phyloP scores from a whole-genome alignment of 1,140 invertebrate genomes.

The Sycophila sp. region DNA sequence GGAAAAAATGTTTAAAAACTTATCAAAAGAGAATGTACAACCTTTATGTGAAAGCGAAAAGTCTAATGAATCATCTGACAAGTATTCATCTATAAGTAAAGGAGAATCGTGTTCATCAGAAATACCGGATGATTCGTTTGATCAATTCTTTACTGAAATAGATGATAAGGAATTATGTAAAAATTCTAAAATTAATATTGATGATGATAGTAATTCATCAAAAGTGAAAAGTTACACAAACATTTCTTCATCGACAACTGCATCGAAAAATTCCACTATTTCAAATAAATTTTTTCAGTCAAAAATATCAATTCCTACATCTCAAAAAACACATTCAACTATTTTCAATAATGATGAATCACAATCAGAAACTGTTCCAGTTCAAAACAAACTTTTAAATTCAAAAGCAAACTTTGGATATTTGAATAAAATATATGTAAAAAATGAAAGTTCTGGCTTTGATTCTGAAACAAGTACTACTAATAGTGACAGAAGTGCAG shows the following conservation, averaged over 20 bases:
- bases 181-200: constrained; percentile 2
- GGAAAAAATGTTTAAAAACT: neutral
- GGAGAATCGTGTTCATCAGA: constrained; percentile 30
- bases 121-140: constrained; percentile 37
- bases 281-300: constrained; percentile 24
- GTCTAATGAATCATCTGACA: neutral
- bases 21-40: constrained; percentile 17
- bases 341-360: constrained; percentile 1
- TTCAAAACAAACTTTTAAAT: constrained; percentile 34
- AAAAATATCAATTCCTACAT: constrained; percentile 11
- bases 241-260: no score
- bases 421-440: constrained; percentile 32
- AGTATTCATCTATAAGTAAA: neutral
- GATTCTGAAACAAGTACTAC: neutral
- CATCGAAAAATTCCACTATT: neutral
- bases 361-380: constrained; percentile 4
- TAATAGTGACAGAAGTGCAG: neutral
- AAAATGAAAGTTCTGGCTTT: constrained; percentile 12
- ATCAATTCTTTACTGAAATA: constrained; percentile 31
- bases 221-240: neutral
- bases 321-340: neutral
- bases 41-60: neutral
- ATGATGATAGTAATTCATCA: neutral
- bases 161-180: constrained; percentile 25
- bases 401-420: constrained; percentile 33